A percentile compares a stretch with the other conserved stretches of the same genome.
phyloP scores from a whole-genome alignment of 2,113 vertebrate species.

The Proteles cristata region DNA sequence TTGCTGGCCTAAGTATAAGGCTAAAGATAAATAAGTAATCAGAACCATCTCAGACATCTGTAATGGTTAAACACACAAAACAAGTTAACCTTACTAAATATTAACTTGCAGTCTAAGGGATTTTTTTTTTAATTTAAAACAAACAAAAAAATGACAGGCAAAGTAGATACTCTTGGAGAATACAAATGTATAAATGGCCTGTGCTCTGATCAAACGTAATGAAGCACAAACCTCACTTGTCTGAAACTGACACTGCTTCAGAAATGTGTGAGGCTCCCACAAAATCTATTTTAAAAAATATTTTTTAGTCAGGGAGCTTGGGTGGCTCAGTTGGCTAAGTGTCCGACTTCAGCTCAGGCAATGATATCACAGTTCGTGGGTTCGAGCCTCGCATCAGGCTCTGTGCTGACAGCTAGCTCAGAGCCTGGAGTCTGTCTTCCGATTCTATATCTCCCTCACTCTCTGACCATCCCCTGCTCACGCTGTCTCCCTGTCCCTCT shows the following conservation, averaged over 20 bases:
- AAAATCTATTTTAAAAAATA: neutral
- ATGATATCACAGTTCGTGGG: no score
- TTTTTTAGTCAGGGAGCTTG: no score
- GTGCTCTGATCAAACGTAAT: neutral
- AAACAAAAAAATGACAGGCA: slow-evolving; percentile 58
- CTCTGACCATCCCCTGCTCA: no score
- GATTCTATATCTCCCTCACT: no score
- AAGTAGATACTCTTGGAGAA: slow-evolving; percentile 10
- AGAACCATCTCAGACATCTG: slow-evolving; percentile 53
- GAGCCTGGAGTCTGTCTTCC: no score
- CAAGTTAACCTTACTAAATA: slow-evolving; percentile 66
- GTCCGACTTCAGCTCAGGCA: no score
- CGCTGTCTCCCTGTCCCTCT: no score
- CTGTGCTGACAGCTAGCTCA: no score
- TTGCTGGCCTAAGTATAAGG: neutral
- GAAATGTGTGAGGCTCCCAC: slow-evolving; percentile 2
- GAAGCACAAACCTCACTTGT: neutral
- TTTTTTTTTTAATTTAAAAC: slow-evolving; percentile 48
- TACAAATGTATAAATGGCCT: slow-evolving; percentile 30
- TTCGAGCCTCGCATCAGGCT: no score
- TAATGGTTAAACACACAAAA: slow-evolving; percentile 54
- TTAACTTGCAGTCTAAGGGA: slow-evolving; percentile 61
- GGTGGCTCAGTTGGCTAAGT: no score
- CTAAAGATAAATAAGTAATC: slow-evolving; percentile 37
- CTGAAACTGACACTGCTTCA: slow-evolving; percentile 55